Evolutionary conservation across 2,888 invertebrate genomes (phyloP).

Genomic region (Pristionchus mayeri): DNA sequence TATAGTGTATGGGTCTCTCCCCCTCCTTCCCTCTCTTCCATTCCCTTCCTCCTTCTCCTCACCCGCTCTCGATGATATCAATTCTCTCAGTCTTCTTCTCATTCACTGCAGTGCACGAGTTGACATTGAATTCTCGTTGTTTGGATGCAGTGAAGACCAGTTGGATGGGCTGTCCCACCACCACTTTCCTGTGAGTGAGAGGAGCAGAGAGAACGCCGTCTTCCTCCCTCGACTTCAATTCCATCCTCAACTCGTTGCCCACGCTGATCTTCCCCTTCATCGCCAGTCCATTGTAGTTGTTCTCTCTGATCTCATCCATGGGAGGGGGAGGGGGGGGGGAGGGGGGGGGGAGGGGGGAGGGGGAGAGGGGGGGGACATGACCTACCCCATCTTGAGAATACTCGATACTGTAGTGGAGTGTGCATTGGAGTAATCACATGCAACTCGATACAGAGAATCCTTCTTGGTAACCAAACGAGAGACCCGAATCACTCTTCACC

Average conservation of each 20-base stretch:
- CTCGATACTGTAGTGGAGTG: conserved; percentile 19
- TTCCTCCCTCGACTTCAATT: conserved; percentile 25
- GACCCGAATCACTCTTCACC: conserved; percentile 5
- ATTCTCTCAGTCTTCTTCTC: conserved; percentile 35
- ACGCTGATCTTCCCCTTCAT: conserved; percentile 18
- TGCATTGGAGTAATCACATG: conserved; percentile 38
- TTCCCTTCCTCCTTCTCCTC: conserved; percentile 9
- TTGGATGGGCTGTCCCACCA: conserved; percentile 40
- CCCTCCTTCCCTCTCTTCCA: too few relatives aligned
- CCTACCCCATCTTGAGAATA: conserved; percentile 29
- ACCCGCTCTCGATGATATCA: conserved; percentile 37
- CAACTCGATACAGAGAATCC: conserved; percentile 10
- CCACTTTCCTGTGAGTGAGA: neutral
- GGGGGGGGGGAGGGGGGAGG: too few relatives aligned
- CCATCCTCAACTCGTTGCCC: conserved; percentile 29
- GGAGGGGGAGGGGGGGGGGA: neutral
- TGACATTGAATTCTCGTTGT: neutral
- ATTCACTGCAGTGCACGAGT: conserved; percentile 48
- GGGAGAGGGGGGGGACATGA: too few relatives aligned
- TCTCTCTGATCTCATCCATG: conserved; percentile 4
- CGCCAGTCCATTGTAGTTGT: neutral
- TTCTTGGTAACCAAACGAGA: neutral
- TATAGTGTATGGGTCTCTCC: neutral
- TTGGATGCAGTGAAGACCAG: conserved; percentile 36
- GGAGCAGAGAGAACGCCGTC: neutral